Evolutionary conservation across 53 echinoderm and acorn worm species (phyloP), one percentile per base, ranked within the genome.

Genomic region (Holothuria scabra): DNA sequence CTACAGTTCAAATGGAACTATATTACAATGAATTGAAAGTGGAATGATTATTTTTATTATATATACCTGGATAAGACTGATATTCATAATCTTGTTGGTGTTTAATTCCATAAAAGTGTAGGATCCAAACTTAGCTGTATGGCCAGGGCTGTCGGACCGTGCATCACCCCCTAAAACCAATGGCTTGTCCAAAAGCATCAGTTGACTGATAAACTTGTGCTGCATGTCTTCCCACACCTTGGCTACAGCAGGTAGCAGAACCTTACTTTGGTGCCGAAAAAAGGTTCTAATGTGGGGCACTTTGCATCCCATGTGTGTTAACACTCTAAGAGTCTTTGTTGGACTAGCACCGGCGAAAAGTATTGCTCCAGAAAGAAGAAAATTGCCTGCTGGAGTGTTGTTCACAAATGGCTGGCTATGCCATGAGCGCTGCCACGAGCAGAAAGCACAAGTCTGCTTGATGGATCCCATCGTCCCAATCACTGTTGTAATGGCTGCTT

Each of bases 51-150:
- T n/a, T n/a, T n/a, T n/a, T n/a, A n/a, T n/a, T n/a, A n/a, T n/a
- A n/a, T 59, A 23, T 56, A 87, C 87, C 91, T 90, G 91, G 7
- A 87, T 87, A 41, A 90, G 80, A 32, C 87, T 84, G 52, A 90
- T 19, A 21, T 87, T 63, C 28, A 90, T 28, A 56, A 90, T 87
- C 57, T 84, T 87, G 56, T 87, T 90, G 44, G 30, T 41, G 22
- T 87, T 60, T 28, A 90, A 67, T 67, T 90, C 79, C 84, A 79
- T 74, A 0, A 87, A 30, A 31, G 84, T 87, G 65, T 90, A 87
- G 0, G 49, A 14, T 35, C 91, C 91, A 79, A 82, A 87, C 38
- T 90, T 90, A 37, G 91, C 91, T 1, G 60, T 82, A 33, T 90
- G 87, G 3, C 91, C 91, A 84, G 87, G 91, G 31, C 78, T 83